Base-by-base conservation (phyloP, 2,113 vertebrate genomes). In the Chitala chitala region DNA sequence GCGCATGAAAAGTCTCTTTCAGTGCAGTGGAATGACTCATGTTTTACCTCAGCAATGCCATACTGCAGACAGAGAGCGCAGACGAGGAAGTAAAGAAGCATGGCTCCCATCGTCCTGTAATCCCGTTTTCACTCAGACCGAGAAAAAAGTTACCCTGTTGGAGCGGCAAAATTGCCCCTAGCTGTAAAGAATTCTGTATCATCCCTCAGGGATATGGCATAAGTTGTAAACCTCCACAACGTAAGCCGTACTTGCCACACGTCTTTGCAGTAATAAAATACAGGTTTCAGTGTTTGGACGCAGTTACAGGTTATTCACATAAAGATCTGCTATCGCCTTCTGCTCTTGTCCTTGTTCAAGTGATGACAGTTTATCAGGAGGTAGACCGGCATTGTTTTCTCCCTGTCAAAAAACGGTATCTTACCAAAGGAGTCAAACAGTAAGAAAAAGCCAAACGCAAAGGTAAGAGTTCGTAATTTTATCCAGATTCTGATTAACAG, bases 71-170 rank as follows among this genome's bases (percentile, higher is more conserved):
- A 91, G 1, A 72, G 33, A 84, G 87, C 87, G 80, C 89, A 87
- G 83, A 87, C 86, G 79, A 91, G 79, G 71, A 92, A 86, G 83
- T 87, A 86, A 79, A 85, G 89, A 84, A 84, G 86, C 84, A 89
- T 85, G 87, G 86, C 89, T 88, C 83, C 91, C 92, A 92, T 93
- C 86, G 88, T 88, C 88, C 80, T 83, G 84, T 82, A 69, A 78
- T 87, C 84, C 83, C 82, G 88, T 77, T 83, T 79, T 69, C 81
- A 83, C 81, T 80, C 77, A 78, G 80, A 79, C 69, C 79, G 81
- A 82, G 85, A 79, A 86, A 85, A 79, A 82, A 50, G 86, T 78
- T 46, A 87, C 85, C 84, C 81, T 80, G 89, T 78, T 85, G 89
- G 88, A 87, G 86, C 90, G 85, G 78, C 85, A 84, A 87, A 87